Base-by-base conservation (phyloP, 2,797 vertebrate species). In the Borostomias antarcticus region DNA sequence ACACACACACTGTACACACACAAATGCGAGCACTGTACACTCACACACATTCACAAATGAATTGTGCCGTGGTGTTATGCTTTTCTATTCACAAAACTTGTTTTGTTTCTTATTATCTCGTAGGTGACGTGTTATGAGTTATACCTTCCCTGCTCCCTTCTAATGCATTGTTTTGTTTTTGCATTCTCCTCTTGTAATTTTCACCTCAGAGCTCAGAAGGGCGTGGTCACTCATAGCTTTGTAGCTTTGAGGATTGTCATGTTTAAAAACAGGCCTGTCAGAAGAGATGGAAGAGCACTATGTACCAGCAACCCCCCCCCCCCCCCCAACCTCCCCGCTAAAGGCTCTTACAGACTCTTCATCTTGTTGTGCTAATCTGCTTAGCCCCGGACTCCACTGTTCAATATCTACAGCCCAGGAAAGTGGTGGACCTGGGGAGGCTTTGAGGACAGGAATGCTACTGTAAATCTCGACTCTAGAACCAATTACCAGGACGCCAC, bases 351-450 rank as follows among this genome's bases (percentile, higher is more conserved):
- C 65, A 70, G 83, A 79, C 82, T 84, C 83, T 90, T 92, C 85
- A 92, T 93, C 89, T 89, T 84, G 92, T 92, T 93, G 88, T 83
- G 79, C 64, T 93, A 91, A 93, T 92, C 91, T 90, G 78, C 88
- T 92, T 91, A 92, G 70, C 47, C 82, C 68, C 35, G 67, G 70
- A 87, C 85, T 88, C 76, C 58, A 73, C 81, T 83, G 87, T 86
- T 90, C 86, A 86, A 78, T 86, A 82, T 87, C 85, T 84, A 78
- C 74, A 77, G 73, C 81, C 83, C 64, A 79, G 70, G 58, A 86
- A 85, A 88, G 84, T 82, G 79, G 74, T 72, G 75, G 65, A 82
- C 82, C 84, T 83, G 62, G 77, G 80, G n/a, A 81, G 72, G 85
- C 82, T 90, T 85, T 82, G 74, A n/a, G n/a, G n/a, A n/a, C n/a